Base-by-base conservation (phyloP, 1,140 invertebrate genomes). In the Diabrotica undecimpunctata region DNA sequence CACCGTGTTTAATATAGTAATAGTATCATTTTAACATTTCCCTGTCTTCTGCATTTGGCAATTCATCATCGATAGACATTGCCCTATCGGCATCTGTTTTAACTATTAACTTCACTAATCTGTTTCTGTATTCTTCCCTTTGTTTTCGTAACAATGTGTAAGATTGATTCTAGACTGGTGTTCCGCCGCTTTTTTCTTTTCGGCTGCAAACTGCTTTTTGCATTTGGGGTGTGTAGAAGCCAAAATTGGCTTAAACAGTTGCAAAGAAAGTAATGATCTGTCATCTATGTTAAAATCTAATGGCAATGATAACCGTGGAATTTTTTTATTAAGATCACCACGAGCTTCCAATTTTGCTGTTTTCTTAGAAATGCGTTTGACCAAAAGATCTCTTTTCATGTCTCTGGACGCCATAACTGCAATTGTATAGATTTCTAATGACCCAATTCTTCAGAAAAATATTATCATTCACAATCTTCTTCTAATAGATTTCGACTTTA, bases 1-100 rank as follows among this genome's bases (percentile, higher is more conserved):
- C 89, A 0, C 93, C 94, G 79, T 94, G 88, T 73, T 89, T 88
- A 59, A 96, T 87, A 72, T 95, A 97, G 79, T 94, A 94, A 76
- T 95, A 93, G 80, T 96, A 96, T 68, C 91, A 83, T n/a, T n/a
- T n/a, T 70, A 93, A 77, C 68, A 91, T 78, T 73, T 91, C 86
- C 62, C 85, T 85, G 70, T 93, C 89, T 38, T 84, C 80, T 8
- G 83, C 81, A 12, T 82, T 82, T 38, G 87, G 84, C 71, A 85
- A 81, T 25, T 69, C 59, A 55, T 79, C 71, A 0, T 71, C 68
- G 1, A 4, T 25, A 25, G 75, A 77, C 64, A 80, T 79, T 7
- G 77, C 79, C 10, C 76, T 77, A 14, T 76, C 75, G 12, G 80
- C 79, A 65, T 84, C 82, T 55, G 67, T 69, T 54, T 63, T 64